Evolutionary conservation across 2,113 vertebrate species (phyloP), one percentile per base, ranked within the genome.

Genomic region (Psephotus haematonotus): DNA sequence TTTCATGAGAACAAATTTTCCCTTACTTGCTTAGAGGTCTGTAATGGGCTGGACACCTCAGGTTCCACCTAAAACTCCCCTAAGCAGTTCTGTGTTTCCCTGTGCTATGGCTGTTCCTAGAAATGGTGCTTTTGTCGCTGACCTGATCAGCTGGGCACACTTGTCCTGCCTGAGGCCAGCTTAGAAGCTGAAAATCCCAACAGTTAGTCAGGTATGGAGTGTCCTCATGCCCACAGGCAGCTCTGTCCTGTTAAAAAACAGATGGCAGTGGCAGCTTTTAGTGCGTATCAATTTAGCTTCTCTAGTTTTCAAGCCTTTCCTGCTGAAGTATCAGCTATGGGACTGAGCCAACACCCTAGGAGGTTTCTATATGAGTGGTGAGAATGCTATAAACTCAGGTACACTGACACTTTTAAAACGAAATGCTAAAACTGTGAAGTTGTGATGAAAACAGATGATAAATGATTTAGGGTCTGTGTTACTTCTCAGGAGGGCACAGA

Each of bases 371-470:
- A 44, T 64, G 91, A 62, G 29, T 85, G 53, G 25, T 87, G 35
- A 87, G 84, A 85, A 57, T 82, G 53, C 59, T 92, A 4, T 63
- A 64, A 75, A 24, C 72, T 57, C 47, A 86, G 72, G 50, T 90
- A 86, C 52, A 39, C 69, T 71, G 60, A 86, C 44, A 44, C 60
- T 96, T 91, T 47, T 60, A 71, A 88, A 96, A 77, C 59, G 37
- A 90, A 95, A 92, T 25, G 33, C 86, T 71, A 76, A 60, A 95
- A 72, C 68, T 82, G 71, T 75, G 71, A 85, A 92, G 46, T 78
- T 92, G 71, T 84, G 86, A 90, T 97, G 92, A 90, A 91, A 92
- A 90, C 84, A 92, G 93, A 91, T 76, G 95, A 95, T 86, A 91
- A 92, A 75, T 94, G 60, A 82, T 94, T 86, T 94, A 83, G 50